Evolutionary conservation across 2,797 vertebrate genomes (phyloP).

Genomic region (Sebastes ruberrimus): DNA sequence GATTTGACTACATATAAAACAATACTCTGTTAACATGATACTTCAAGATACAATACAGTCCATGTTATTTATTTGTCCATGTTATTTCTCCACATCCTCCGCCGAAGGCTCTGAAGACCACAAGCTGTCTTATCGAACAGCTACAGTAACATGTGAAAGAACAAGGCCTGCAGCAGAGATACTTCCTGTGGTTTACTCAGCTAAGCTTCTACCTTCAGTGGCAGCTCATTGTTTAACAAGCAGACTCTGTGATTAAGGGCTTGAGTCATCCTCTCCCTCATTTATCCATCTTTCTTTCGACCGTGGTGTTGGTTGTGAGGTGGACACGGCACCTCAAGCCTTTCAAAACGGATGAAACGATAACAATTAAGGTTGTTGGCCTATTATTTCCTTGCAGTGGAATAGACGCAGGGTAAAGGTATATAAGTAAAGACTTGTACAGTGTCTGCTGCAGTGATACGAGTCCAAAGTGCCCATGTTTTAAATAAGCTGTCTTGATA

Average conservation of each 20-base stretch:
- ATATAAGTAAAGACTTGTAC: neutral
- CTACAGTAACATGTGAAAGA: neutral
- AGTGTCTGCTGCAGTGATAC: neutral
- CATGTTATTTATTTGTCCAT: neutral
- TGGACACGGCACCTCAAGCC: neutral
- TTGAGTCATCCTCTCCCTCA: neutral
- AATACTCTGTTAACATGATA: neutral
- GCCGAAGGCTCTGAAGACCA: neutral
- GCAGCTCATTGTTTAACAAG: neutral
- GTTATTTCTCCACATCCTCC: neutral
- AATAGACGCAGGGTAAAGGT: neutral
- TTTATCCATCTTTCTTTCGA: neutral
- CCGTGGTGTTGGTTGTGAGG: neutral
- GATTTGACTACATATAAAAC: neutral
- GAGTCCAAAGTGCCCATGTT: neutral
- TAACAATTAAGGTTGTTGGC: neutral
- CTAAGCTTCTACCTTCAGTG: neutral
- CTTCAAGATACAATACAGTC: neutral
- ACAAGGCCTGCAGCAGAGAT: neutral
- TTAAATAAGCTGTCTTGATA: constrained; percentile 4
- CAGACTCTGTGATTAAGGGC: neutral
- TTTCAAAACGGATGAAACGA: neutral
- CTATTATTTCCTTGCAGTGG: neutral
- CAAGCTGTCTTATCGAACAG: constrained; percentile 1
- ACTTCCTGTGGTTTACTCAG: constrained; percentile 10